phyloP scores from a whole-genome alignment of 2,113 vertebrate species.

The Macquaria ambigua region DNA sequence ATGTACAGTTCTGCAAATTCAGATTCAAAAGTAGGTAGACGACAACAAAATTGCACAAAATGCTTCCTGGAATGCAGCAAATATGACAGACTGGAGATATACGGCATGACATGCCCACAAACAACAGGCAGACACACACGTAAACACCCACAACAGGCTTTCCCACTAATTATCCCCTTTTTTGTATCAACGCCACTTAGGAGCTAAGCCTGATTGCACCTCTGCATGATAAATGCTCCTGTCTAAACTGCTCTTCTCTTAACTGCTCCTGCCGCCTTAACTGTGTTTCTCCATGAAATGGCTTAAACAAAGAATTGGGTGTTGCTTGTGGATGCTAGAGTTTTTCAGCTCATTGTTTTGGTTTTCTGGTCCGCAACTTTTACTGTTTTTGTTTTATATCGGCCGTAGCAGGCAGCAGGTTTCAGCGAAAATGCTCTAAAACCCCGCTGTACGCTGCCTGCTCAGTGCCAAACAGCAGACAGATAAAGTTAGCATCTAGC shows the following conservation, averaged over 20 bases:
- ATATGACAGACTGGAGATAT: neutral
- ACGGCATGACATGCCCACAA: constrained; percentile 2
- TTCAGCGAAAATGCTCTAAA: too few species aligned
- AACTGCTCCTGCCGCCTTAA: constrained; percentile 14
- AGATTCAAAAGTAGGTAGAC: neutral
- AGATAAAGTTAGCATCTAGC: neutral
- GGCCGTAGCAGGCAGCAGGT: neutral
- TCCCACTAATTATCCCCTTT: constrained; percentile 49
- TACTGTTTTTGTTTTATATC: neutral
- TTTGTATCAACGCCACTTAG: constrained; percentile 42
- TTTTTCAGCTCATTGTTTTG: neutral
- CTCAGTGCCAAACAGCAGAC: neutral
- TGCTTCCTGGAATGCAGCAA: neutral
- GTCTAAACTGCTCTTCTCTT: constrained; percentile 50
- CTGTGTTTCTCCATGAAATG: neutral
- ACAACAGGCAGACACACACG: constrained; percentile 13
- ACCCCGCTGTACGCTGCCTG: neutral
- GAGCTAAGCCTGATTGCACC: constrained; percentile 52
- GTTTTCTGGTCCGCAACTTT: neutral
- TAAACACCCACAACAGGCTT: constrained; percentile 52
- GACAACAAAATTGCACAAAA: neutral
- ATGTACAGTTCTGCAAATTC: neutral
- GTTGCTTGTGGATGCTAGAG: neutral
- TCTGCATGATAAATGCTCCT: constrained; percentile 60
- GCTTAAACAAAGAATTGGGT: constrained; percentile 10